phyloP scores from a whole-genome alignment of 1,140 invertebrate species.

The Periplaneta americana region DNA sequence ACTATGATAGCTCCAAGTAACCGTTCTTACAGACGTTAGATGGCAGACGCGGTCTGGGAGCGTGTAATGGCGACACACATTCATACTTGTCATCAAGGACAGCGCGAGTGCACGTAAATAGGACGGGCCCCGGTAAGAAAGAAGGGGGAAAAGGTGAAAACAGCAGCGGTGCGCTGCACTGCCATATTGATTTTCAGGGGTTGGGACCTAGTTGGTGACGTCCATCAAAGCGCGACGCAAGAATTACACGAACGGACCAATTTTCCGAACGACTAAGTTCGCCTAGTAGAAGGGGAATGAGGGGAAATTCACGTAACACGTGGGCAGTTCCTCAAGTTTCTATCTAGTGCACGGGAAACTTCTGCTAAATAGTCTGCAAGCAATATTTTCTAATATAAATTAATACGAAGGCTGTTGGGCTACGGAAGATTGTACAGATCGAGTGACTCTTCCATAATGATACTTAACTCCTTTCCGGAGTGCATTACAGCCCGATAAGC shows the following conservation, averaged over 20 bases:
- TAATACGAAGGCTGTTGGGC: no score
- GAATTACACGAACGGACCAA: background rate
- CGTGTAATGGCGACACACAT: background rate
- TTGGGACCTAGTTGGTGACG: background rate
- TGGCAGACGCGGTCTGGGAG: background rate
- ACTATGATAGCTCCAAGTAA: background rate
- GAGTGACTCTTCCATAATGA: background rate
- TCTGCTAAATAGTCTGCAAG: no score
- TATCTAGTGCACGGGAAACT: background rate
- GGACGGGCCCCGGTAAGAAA: background rate
- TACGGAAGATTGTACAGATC: no score
- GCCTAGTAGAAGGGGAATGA: background rate
- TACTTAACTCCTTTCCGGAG: background rate
- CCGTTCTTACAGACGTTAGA: background rate
- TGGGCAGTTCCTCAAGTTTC: no score
- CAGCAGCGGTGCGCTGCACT: background rate
- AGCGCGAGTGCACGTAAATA: background rate
- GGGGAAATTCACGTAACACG: background rate
- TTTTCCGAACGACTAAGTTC: background rate
- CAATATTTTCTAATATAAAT: no score
- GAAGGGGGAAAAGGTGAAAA: background rate
- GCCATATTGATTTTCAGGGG: background rate
- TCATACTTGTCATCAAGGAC: background rate
- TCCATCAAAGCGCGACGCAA: background rate
- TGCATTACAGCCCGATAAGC: background rate